Percentiles rank a stretch among this genome's conserved stretches.
Conservation (phyloP, 2,113 vertebrate genomes). For the Gallinago jamesoni region DNA sequence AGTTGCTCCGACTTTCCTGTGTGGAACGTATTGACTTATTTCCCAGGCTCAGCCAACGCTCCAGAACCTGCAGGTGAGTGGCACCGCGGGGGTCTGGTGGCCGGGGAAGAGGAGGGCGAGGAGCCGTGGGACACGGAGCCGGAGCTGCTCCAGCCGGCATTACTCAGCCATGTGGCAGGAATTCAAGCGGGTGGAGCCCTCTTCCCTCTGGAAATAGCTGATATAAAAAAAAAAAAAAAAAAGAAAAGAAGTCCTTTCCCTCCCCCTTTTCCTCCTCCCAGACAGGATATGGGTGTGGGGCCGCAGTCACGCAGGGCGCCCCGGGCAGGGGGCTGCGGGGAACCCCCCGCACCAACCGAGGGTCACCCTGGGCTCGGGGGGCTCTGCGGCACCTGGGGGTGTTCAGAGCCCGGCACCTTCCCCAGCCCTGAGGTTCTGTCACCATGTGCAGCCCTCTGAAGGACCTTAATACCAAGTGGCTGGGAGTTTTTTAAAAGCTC, state of each 20-base stretch:
- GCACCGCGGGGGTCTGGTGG: fast-evolving
- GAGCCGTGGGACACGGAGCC: not conserved
- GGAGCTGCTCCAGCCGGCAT: conserved; percentile 28
- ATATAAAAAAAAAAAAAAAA: conserved; percentile 55
- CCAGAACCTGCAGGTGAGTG: not conserved
- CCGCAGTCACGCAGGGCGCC: not conserved
- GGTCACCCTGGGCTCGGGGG: not conserved
- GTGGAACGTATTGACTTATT: fast-evolving
- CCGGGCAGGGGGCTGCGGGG: not conserved
- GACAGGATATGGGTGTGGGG: conserved; percentile 79
- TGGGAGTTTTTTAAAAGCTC: not conserved
- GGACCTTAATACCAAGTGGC: not conserved
- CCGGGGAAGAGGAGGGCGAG: not conserved
- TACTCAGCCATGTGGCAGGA: conserved; percentile 73
- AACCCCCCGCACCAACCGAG: not conserved
- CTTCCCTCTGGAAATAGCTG: conserved; percentile 80
- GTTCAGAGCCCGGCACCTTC: not conserved
- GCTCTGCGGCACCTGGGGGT: not conserved
- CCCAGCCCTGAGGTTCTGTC: not conserved
- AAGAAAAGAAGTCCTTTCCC: conserved; percentile 19
- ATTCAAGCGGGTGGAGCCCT: conserved; percentile 78
- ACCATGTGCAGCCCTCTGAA: not conserved
- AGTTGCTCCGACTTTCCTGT: fast-evolving
- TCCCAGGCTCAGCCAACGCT: not conserved
- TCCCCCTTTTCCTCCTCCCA: conserved; percentile 57